Percentiles rank a stretch among this genome's conserved stretches.
Evolutionary conservation across 2,797 vertebrate species (phyloP).

Genomic region (Crotalus adamanteus): DNA sequence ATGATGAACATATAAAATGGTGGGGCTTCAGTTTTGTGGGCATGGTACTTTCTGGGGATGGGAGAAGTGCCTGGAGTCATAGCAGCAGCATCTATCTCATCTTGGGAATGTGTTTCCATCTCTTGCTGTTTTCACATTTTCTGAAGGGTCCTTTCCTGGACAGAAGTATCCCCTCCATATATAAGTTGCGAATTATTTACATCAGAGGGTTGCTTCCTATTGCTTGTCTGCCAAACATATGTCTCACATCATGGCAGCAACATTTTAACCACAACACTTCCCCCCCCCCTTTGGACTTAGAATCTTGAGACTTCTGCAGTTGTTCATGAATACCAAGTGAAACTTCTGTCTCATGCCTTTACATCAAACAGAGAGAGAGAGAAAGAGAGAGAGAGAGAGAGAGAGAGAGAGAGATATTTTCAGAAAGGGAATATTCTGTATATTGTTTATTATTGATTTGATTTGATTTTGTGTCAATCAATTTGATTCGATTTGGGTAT

Average conservation of each 20-base stretch:
- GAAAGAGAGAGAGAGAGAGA: neutral
- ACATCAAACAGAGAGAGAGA: neutral
- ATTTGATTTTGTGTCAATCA: neutral
- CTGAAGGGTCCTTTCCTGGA: slow-evolving; percentile 34
- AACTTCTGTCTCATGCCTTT: neutral
- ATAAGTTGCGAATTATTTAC: slow-evolving; percentile 6
- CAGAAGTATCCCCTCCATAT: slow-evolving; percentile 20
- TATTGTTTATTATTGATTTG: neutral
- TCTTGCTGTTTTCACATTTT: slow-evolving; percentile 33
- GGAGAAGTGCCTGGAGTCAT: slow-evolving; percentile 48
- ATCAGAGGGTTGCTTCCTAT: slow-evolving; percentile 10
- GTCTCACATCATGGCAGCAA: neutral
- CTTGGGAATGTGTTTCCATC: slow-evolving; percentile 51
- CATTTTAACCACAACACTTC: neutral
- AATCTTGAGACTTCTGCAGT: neutral
- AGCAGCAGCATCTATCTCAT: slow-evolving; percentile 46
- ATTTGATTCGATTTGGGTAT: neutral
- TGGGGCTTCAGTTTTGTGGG: neutral
- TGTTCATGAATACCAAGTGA: neutral
- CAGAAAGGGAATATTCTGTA: neutral
- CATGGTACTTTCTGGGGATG: slow-evolving; percentile 35
- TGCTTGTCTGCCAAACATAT: neutral
- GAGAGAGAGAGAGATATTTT: neutral
- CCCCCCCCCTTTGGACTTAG: neutral
- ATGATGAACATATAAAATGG: neutral